Conservation (phyloP, 2,888 invertebrate species). For the Dyspetes luteomarginatus region DNA sequence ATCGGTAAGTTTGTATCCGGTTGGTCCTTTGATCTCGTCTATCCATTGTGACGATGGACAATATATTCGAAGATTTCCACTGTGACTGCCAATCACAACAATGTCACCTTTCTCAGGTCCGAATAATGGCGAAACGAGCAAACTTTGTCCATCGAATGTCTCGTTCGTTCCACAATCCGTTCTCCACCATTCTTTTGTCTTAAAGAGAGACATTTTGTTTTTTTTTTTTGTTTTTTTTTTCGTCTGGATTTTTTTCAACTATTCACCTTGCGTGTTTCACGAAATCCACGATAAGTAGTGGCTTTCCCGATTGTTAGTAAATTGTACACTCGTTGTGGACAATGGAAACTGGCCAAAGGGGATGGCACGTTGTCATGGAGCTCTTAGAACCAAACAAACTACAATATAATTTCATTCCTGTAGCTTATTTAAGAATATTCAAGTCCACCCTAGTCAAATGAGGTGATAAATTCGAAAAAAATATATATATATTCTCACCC, state of each 20-base stretch:
- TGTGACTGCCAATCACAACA: conserved; percentile 92
- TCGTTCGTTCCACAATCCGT: conserved; percentile 88
- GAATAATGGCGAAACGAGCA: conserved; percentile 74
- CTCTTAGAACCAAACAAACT: conserved; percentile 66
- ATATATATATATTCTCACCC: too few species aligned
- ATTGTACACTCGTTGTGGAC: conserved; percentile 61
- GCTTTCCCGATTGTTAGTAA: conserved; percentile 43
- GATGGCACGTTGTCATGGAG: conserved; percentile 68
- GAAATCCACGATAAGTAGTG: conserved; percentile 2
- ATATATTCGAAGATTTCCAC: conserved; percentile 92
- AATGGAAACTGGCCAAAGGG: conserved; percentile 31
- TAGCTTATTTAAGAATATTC: not conserved
- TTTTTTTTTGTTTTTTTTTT: not conserved
- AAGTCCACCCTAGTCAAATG: too few species aligned
- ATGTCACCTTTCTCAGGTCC: conserved; percentile 82
- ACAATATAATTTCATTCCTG: not conserved
- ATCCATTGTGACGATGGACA: conserved; percentile 85
- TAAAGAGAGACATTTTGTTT: conserved; percentile 94
- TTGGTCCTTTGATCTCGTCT: conserved; percentile 76
- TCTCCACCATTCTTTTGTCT: conserved; percentile 95
- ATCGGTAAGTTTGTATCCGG: conserved; percentile 86
- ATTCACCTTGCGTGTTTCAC: conserved; percentile 28
- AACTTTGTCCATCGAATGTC: conserved; percentile 85
- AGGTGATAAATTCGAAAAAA: too few species aligned
- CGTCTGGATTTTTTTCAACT: not conserved